phyloP scores from a whole-genome alignment of 2,888 invertebrate species.

The Eupeodes luniger region DNA sequence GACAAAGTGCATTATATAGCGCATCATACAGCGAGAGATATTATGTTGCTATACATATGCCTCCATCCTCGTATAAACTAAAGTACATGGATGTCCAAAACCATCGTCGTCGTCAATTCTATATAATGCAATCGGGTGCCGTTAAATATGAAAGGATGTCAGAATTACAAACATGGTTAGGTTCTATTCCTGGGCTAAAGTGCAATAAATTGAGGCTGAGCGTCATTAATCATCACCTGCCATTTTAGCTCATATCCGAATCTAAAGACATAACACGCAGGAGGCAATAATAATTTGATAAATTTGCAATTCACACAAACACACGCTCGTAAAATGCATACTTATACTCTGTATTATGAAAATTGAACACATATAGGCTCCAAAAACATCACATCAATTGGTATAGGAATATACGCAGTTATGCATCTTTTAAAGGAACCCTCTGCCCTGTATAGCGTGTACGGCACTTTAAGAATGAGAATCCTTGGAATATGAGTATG shows the following conservation, averaged over 20 bases:
- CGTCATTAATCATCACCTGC: constrained; percentile 76
- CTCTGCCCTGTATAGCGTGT: too few species aligned
- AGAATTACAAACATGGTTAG: constrained; percentile 73
- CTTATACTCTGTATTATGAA: too few species aligned
- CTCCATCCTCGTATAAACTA: not conserved
- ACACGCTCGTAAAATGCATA: too few species aligned
- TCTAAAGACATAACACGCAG: constrained; percentile 29
- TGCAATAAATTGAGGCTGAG: constrained; percentile 76
- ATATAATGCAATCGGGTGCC: constrained; percentile 65
- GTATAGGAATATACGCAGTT: too few species aligned
- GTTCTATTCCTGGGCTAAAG: constrained; percentile 68
- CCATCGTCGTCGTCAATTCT: constrained; percentile 1
- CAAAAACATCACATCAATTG: too few species aligned
- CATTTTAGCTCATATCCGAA: constrained; percentile 68
- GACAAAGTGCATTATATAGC: constrained; percentile 65
- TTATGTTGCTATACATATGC: too few species aligned
- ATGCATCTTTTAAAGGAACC: too few species aligned
- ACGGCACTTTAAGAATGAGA: constrained; percentile 40
- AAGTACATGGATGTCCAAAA: not conserved
- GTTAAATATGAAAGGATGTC: constrained; percentile 75
- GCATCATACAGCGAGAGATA: constrained; percentile 3
- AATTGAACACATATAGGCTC: too few species aligned
- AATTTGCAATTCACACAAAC: constrained; percentile 34
- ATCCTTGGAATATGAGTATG: constrained; percentile 6
- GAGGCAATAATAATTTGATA: constrained; percentile 75